These are phyloP conservation scores for Bembecia ichneumoniformis DNA, from an alignment of 2,888 invertebrate species.

Conservation along the genomic window DNA sequence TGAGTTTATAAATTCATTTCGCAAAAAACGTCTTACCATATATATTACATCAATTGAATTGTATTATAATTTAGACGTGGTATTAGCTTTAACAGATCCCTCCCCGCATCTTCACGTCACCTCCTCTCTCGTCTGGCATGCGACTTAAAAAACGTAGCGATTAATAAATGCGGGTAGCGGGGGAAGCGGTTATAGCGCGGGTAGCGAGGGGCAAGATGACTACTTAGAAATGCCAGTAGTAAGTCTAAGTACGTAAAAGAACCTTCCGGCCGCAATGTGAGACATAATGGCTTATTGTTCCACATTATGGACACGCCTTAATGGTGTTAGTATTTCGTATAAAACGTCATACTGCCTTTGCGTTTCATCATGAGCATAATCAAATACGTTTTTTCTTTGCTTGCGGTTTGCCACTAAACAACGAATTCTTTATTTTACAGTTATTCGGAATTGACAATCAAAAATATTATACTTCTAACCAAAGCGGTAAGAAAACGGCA, in stretches of 20 bases:
- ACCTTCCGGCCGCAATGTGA: conserved; percentile 6
- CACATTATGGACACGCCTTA: conserved; percentile 13
- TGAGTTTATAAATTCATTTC: background rate
- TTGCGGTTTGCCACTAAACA: no score
- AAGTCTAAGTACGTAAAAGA: conserved; percentile 1
- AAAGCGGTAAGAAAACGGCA: no score
- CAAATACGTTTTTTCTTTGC: no score
- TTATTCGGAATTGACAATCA: no score
- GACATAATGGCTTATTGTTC: conserved; percentile 19
- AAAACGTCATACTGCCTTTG: no score
- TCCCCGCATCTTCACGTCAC: no score
- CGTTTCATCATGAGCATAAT: no score
- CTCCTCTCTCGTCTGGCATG: no score
- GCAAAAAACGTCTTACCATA: background rate
- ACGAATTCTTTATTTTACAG: no score
- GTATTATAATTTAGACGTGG: background rate
- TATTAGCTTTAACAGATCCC: background rate
- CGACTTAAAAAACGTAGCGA: no score
- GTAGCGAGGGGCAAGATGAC: conserved; percentile 3
- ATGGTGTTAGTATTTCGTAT: conserved; percentile 7
- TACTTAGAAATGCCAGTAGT: background rate
- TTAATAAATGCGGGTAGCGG: background rate
- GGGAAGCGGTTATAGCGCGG: no score
- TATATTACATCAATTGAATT: background rate
- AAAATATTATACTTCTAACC: no score